Conservation (phyloP, 2,797 vertebrate species). For the Sebastes diploproa region DNA sequence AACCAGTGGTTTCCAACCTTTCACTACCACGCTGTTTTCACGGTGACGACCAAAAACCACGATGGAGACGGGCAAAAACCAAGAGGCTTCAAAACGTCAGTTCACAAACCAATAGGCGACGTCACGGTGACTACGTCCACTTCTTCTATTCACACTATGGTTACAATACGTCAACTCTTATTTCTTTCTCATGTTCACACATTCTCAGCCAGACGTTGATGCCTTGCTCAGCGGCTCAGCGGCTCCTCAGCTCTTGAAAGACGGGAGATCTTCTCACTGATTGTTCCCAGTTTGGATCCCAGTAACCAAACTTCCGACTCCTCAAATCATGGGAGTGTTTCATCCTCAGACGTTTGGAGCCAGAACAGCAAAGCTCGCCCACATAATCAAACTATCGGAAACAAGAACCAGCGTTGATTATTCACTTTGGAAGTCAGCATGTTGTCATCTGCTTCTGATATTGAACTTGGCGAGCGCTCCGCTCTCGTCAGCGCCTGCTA, state of each 20-base stretch:
- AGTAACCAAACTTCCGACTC: slow-evolving; percentile 15
- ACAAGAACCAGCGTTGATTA: slow-evolving; percentile 41
- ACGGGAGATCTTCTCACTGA: not conserved
- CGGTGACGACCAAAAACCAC: too few relatives aligned
- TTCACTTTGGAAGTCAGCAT: slow-evolving; percentile 56
- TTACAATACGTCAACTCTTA: too few relatives aligned
- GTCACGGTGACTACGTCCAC: too few relatives aligned
- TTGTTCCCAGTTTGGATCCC: too few relatives aligned
- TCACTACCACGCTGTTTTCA: too few relatives aligned
- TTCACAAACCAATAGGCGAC: too few relatives aligned
- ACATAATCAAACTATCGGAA: slow-evolving; percentile 35
- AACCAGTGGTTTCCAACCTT: too few relatives aligned
- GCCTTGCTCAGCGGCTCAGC: not conserved
- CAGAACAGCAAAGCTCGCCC: slow-evolving; percentile 20
- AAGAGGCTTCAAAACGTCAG: too few relatives aligned
- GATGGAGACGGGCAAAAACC: too few relatives aligned
- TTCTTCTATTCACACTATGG: too few relatives aligned
- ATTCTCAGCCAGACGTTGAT: too few relatives aligned
- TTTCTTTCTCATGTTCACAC: too few relatives aligned
- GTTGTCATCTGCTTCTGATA: slow-evolving; percentile 59
- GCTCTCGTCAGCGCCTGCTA: slow-evolving; percentile 44
- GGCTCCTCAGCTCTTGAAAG: not conserved
- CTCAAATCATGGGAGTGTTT: slow-evolving; percentile 7
- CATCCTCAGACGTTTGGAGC: slow-evolving; percentile 11
- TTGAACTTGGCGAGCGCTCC: slow-evolving; percentile 42